A percentile compares a stretch with the other conserved stretches of the same genome.
Conservation (phyloP, 2,797 vertebrate genomes). For the Trachurus trachurus region DNA sequence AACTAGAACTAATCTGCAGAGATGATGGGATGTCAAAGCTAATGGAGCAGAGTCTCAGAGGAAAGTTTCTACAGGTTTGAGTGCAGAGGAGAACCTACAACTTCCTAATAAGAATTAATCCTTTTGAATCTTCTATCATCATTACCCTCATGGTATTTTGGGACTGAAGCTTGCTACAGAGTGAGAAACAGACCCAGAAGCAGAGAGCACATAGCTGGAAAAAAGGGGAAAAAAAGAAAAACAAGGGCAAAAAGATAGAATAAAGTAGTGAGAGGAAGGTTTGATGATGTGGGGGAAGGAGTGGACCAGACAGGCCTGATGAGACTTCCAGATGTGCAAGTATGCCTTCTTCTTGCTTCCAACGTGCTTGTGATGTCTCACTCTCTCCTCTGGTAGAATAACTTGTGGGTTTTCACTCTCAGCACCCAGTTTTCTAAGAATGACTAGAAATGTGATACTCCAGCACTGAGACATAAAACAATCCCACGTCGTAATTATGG, state of each 20-base stretch:
- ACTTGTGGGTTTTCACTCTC: not conserved
- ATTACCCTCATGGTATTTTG: not conserved
- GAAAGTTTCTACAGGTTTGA: not conserved
- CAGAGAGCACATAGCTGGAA: conserved; percentile 1
- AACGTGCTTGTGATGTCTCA: conserved; percentile 23
- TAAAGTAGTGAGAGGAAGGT: not conserved
- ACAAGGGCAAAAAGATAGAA: not conserved
- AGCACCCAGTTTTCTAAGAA: not conserved
- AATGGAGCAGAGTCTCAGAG: too few relatives aligned
- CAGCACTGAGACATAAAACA: not conserved
- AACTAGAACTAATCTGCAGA: too few relatives aligned
- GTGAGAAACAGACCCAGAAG: not conserved
- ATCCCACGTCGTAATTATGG: not conserved
- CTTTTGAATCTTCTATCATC: not conserved
- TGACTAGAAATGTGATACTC: not conserved
- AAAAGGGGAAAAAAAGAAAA: not conserved
- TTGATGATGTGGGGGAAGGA: conserved; percentile 20
- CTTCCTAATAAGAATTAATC: not conserved
- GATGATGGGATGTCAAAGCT: too few relatives aligned
- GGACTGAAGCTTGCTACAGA: not conserved
- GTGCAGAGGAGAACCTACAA: too few relatives aligned
- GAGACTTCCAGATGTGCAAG: conserved; percentile 63
- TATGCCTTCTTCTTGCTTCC: conserved; percentile 18
- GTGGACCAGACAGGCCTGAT: conserved; percentile 38
- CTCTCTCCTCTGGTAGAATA: conserved; percentile 3